Evolutionary conservation across 1,140 invertebrate species (phyloP), one percentile per base, ranked within the genome.

Genomic region (Centruroides vittatus): DNA sequence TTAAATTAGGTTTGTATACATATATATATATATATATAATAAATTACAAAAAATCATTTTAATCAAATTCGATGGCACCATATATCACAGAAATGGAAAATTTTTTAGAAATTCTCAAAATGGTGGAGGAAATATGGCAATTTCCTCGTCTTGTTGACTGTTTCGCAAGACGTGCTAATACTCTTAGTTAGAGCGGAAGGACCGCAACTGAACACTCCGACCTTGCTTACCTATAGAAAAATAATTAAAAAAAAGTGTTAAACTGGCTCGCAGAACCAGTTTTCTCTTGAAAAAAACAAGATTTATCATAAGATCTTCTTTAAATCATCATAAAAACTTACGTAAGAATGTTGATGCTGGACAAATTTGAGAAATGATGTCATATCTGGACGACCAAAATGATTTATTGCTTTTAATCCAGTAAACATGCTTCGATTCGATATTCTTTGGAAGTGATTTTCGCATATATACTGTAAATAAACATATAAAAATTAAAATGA

Each of bases 391-490:
- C 96, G 78, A 47, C 64, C 64, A 23, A 62, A 65, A 13, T 62
- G 60, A 52, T 65, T 65, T 47, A 62, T 61, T 3, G 60, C 60
- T 46, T 55, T 65, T 9, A 65, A 35, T 23, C 64, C 64, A 4
- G 64, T 65, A 34, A 62, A 65, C 57, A 65, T 62, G 23, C 64
- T 65, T 5, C 85, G 89, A 68, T 94, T 92, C 0, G 90, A 91
- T 58, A 98, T 78, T 59, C 93, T 83, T 78, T 98, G 95, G 78
- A 99, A 99, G 74, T 99, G 95, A 76, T 99, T 98, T 77, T 99
- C 96, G 76, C 95, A 99, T 71, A 99, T 98, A 71, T 99, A 99
- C 95, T 98, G 78, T 41, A 88, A 82, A 41, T 36, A 53, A 36
- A 53, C 7, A 34, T 53, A 53, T 36, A 5, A 36, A 34, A 34